phyloP scores from a whole-genome alignment of 2,888 invertebrate species.

The Apotomis capreana region DNA sequence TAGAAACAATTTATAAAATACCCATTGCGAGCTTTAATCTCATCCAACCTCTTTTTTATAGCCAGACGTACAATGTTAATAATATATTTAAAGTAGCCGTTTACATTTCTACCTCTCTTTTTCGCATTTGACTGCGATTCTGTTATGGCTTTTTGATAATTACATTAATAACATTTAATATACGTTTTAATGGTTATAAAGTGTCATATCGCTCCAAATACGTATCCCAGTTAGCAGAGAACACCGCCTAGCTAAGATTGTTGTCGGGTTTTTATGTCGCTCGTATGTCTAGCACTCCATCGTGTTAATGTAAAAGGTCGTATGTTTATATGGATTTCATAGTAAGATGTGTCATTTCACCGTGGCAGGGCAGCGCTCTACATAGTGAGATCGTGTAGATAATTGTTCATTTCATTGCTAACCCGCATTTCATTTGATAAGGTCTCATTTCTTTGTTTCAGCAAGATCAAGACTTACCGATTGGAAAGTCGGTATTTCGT shows the following conservation, averaged over 20 bases:
- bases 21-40: no score
- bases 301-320: no score
- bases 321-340: no score
- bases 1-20: no score
- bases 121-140: no score
- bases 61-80: no score
- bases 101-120: no score
- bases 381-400: slow-evolving; percentile 50
- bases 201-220: slow-evolving; percentile 46
- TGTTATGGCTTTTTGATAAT: no score
- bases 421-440: slow-evolving; percentile 45
- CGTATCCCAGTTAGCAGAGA: slow-evolving; percentile 56
- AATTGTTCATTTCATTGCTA: slow-evolving; percentile 46
- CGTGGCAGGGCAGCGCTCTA: slow-evolving; percentile 5
- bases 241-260: slow-evolving; percentile 53
- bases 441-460: slow-evolving; percentile 30
- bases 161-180: background rate
- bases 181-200: background rate
- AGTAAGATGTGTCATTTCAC: no score
- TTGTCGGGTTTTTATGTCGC: slow-evolving; percentile 59
- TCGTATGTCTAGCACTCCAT: slow-evolving; percentile 30
- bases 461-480: background rate
- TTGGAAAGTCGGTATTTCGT: background rate
- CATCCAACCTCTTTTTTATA: no score
- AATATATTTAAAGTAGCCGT: no score